A percentile compares a stretch with the other conserved stretches of the same genome.
Conservation (phyloP, 2,113 vertebrate genomes). For the Bagarius yarrelli region DNA sequence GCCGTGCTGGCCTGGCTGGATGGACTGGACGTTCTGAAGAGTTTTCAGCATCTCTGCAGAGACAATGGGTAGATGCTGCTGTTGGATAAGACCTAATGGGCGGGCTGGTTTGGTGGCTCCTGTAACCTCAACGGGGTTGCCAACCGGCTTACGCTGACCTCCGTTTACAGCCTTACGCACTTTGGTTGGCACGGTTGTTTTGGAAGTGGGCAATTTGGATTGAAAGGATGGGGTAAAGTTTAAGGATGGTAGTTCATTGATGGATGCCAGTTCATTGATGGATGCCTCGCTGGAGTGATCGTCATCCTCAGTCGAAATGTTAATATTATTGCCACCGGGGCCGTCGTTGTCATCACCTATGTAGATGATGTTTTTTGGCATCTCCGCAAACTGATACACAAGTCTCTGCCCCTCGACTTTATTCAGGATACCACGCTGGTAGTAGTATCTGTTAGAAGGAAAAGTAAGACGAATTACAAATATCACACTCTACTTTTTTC, state of each 20-base stretch:
- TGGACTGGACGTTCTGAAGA: constrained; percentile 78
- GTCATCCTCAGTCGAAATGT: constrained; percentile 54
- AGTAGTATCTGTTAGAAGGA: constrained; percentile 84
- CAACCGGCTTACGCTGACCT: constrained; percentile 59
- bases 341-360: constrained; percentile 79
- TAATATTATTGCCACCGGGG: constrained; percentile 14
- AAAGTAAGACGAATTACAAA: background rate
- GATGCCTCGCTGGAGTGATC: constrained; percentile 74
- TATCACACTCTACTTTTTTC: background rate
- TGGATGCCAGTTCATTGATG: constrained; percentile 65
- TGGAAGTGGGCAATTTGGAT: constrained; percentile 17
- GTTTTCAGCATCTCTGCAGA: constrained; percentile 86
- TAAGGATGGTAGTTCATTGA: constrained; percentile 55
- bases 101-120: constrained; percentile 73
- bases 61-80: constrained; percentile 77
- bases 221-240: constrained; percentile 4
- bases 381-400: constrained; percentile 96
- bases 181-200: constrained; percentile 33
- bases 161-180: background rate
- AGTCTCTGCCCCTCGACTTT: constrained; percentile 98
- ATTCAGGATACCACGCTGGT: constrained; percentile 96
- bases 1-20: constrained; percentile 73
- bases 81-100: constrained; percentile 74
- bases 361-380: constrained; percentile 92
- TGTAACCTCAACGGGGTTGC: constrained; percentile 69